Percentiles rank a stretch among this genome's conserved stretches.
These are phyloP conservation scores for Acrobasis repandana DNA, from an alignment of 2,888 invertebrate genomes.

Conservation along the genomic window DNA sequence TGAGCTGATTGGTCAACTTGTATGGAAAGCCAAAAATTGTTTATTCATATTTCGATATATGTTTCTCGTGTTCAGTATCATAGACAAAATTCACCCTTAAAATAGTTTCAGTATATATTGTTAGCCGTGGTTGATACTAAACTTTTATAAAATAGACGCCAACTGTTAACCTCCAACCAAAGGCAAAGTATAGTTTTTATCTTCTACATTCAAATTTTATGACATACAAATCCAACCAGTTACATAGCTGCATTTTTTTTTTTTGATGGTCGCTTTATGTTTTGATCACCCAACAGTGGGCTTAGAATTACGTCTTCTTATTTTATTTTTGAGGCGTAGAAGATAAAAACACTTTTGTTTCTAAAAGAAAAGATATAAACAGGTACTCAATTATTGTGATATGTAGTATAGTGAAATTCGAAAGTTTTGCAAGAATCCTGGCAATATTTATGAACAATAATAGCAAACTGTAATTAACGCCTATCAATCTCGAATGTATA, in stretches of 20 bases:
- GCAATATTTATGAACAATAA: constrained; percentile 25
- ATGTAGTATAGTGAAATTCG: constrained; percentile 36
- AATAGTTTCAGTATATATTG: too few species aligned
- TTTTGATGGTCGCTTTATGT: too few species aligned
- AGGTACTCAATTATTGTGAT: constrained; percentile 42
- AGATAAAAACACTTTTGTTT: constrained; percentile 11
- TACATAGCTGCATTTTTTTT: too few species aligned
- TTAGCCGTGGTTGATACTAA: too few species aligned
- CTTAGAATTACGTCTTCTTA: not conserved
- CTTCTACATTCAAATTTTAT: constrained; percentile 1
- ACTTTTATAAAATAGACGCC: not conserved
- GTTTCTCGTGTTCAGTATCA: too few species aligned
- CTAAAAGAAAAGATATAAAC: constrained; percentile 25
- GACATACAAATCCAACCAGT: not conserved
- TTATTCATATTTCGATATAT: too few species aligned
- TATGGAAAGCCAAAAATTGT: too few species aligned
- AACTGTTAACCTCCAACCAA: too few species aligned
- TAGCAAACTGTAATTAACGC: constrained; percentile 23
- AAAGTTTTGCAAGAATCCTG: constrained; percentile 20
- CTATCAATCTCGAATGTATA: constrained; percentile 29
- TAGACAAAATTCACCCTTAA: too few species aligned
- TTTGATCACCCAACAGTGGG: not conserved
- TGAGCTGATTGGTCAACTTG: too few species aligned
- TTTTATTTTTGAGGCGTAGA: not conserved
- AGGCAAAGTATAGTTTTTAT: too few species aligned